A percentile compares a stretch with the other conserved stretches of the same genome.
These are phyloP conservation scores for Sesamia nonagrioides DNA, from an alignment of 1,140 invertebrate species.

Conservation along the genomic window DNA sequence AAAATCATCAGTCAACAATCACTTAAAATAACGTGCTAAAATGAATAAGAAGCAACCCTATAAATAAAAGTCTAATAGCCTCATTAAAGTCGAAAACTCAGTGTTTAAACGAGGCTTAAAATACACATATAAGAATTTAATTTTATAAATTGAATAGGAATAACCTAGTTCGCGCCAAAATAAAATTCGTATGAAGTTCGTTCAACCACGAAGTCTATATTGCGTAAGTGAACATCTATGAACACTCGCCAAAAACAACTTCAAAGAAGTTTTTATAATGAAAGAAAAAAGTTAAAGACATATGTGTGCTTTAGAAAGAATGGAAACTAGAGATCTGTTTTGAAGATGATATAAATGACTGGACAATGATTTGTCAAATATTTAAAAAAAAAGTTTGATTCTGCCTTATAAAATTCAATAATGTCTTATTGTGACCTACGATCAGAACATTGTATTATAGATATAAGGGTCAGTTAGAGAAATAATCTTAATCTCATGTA, in stretches of 20 bases:
- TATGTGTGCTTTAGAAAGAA: conserved; percentile 23
- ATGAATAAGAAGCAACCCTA: not conserved
- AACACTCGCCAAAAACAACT: conserved; percentile 15
- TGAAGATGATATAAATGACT: conserved; percentile 3
- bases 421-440: too few relatives aligned
- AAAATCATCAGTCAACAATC: not conserved
- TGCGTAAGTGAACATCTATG: conserved; percentile 36
- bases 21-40: not conserved
- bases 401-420: too few relatives aligned
- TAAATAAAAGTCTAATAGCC: conserved; percentile 1
- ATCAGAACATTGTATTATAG: too few relatives aligned
- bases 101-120: conserved; percentile 21
- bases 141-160: conserved; percentile 19
- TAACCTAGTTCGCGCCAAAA: conserved; percentile 29
- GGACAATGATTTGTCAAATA: conserved; percentile 1
- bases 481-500: too few relatives aligned
- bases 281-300: conserved; percentile 11
- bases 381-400: too few relatives aligned
- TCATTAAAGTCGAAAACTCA: too few relatives aligned
- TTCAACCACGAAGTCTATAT: conserved; percentile 33
- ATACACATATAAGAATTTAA: conserved; percentile 14
- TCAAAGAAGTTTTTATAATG: conserved; percentile 8
- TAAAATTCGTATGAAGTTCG: conserved; percentile 30
- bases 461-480: too few relatives aligned
- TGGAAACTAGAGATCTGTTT: conserved; percentile 17